Evolutionary conservation across 2,797 vertebrate genomes (phyloP).

Genomic region (Caiman crocodilus): DNA sequence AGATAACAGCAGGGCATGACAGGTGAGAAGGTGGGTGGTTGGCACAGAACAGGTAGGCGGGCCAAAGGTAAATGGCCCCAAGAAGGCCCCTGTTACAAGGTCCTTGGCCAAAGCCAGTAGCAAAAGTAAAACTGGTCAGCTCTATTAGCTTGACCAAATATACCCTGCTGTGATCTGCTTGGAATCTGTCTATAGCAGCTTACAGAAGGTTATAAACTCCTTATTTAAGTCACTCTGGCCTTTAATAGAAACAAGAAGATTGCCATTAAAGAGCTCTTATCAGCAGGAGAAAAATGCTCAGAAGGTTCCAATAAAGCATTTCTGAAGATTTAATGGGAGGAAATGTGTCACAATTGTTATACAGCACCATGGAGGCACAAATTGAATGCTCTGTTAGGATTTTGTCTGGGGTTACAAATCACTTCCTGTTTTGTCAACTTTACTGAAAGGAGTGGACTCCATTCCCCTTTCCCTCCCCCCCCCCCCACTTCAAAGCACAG

Average conservation of each 20-base stretch:
- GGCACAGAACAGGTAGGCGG: too few relatives aligned
- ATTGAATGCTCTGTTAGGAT: constrained; percentile 33
- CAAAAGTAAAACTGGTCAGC: too few relatives aligned
- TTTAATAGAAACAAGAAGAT: background rate
- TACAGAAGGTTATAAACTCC: too few relatives aligned
- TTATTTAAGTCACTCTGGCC: background rate
- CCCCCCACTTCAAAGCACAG: background rate
- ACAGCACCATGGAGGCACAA: background rate
- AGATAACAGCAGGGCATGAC: too few relatives aligned
- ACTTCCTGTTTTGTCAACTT: constrained; percentile 62
- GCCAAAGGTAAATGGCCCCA: too few relatives aligned
- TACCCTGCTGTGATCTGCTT: too few relatives aligned
- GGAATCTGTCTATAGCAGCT: too few relatives aligned
- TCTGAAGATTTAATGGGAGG: constrained; percentile 42
- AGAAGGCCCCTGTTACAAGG: too few relatives aligned
- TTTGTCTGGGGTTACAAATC: constrained; percentile 2
- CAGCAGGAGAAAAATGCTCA: constrained; percentile 3
- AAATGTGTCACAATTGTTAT: constrained; percentile 49
- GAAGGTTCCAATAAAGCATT: constrained; percentile 24
- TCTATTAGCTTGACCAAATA: too few relatives aligned
- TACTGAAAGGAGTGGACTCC: background rate
- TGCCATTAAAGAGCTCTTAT: constrained; percentile 17
- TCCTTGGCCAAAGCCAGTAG: too few relatives aligned
- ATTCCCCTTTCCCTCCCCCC: constrained; percentile 22
- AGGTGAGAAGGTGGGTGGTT: too few relatives aligned